A percentile compares a stretch with the other conserved stretches of the same genome.
Evolutionary conservation across 2,888 invertebrate genomes (phyloP).

Genomic region (Ornithoptera priamus): DNA sequence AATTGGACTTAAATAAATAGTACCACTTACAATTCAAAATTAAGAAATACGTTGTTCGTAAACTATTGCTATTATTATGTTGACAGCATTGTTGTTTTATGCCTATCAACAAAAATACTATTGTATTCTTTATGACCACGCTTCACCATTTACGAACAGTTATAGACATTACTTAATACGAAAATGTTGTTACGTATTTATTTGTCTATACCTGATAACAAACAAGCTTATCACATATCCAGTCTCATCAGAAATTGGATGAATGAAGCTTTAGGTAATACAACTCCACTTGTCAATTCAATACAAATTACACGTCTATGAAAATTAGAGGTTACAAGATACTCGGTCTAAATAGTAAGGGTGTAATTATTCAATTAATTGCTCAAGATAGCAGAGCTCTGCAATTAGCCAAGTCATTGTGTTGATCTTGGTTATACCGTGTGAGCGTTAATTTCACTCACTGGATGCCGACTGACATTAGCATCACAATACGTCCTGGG

Average conservation of each 20-base stretch:
- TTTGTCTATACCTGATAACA: neutral
- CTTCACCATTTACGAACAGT: too few species aligned
- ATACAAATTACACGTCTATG: slow-evolving; percentile 18
- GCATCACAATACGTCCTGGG: slow-evolving; percentile 62
- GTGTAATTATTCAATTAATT: slow-evolving; percentile 45
- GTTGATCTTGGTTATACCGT: slow-evolving; percentile 30
- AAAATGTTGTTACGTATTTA: too few species aligned
- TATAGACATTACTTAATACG: too few species aligned
- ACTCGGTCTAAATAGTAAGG: slow-evolving; percentile 38
- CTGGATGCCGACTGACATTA: slow-evolving; percentile 45
- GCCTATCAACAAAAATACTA: too few species aligned
- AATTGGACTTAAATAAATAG: too few species aligned
- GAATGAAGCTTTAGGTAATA: neutral
- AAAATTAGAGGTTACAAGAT: slow-evolving; percentile 29
- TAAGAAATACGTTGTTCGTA: too few species aligned
- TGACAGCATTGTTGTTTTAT: too few species aligned
- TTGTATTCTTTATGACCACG: too few species aligned
- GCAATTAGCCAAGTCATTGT: slow-evolving; percentile 42
- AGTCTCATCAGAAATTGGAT: neutral
- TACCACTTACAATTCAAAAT: too few species aligned
- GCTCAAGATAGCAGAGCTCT: slow-evolving; percentile 37
- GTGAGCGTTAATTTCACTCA: slow-evolving; percentile 39
- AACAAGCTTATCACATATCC: neutral
- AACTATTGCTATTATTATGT: too few species aligned
- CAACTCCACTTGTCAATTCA: slow-evolving; percentile 13